Evolutionary conservation across 2,113 vertebrate genomes (phyloP).

Genomic region (Trichechus manatus): DNA sequence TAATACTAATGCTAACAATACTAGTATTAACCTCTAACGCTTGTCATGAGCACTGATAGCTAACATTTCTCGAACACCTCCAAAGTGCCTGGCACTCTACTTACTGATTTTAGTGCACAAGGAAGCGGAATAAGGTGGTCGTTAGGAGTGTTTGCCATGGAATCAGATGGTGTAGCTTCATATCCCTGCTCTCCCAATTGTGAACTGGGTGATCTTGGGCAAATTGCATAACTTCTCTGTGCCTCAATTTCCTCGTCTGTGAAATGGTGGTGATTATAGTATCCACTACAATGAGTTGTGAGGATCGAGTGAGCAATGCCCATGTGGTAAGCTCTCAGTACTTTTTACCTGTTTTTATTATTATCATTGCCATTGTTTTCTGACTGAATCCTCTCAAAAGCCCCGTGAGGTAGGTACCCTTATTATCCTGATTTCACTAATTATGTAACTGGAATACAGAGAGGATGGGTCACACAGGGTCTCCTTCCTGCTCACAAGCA

Average conservation of each 20-base stretch:
- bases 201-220: background rate
- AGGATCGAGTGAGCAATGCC: background rate
- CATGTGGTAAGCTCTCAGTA: background rate
- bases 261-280: background rate
- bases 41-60: background rate
- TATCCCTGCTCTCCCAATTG: fast-evolving
- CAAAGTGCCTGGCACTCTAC: background rate
- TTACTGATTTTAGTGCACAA: fast-evolving
- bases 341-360: background rate
- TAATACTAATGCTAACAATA: background rate
- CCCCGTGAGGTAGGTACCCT: no score
- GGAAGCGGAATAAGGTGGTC: background rate
- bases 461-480: background rate
- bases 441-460: background rate
- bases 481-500: background rate
- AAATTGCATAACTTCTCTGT: background rate
- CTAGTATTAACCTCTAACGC: background rate
- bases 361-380: background rate
- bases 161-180: background rate
- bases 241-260: background rate
- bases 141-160: fast-evolving
- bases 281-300: background rate
- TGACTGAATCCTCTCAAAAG: background rate
- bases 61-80: background rate
- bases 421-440: background rate